A percentile compares a stretch with the other conserved stretches of the same genome.
phyloP scores from a whole-genome alignment of 2,888 invertebrate genomes.

The Loripinus fragilis region DNA sequence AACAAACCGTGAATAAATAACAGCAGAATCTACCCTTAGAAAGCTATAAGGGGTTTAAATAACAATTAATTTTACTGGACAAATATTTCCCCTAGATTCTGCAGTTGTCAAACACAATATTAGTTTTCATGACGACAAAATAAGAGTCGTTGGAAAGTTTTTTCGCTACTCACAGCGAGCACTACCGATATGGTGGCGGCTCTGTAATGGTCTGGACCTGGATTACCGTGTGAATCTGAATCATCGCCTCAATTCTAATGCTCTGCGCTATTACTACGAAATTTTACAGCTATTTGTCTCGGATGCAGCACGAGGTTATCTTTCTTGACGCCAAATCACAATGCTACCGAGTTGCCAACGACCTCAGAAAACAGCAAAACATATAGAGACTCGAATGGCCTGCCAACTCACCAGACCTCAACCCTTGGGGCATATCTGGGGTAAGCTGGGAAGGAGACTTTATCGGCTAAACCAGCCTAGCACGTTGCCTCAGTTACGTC shows the following conservation, averaged over 20 bases:
- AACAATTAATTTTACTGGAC: too few relatives aligned
- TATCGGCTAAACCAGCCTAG: not conserved
- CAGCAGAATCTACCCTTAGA: too few relatives aligned
- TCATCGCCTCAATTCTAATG: not conserved
- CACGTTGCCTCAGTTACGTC: conserved; percentile 2
- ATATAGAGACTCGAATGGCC: conserved; percentile 5
- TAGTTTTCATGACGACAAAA: conserved; percentile 7
- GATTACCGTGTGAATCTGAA: not conserved
- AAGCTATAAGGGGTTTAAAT: too few relatives aligned
- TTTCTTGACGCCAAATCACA: conserved; percentile 25
- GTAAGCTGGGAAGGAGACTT: conserved; percentile 7
- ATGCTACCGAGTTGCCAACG: conserved; percentile 10
- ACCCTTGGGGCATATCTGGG: not conserved
- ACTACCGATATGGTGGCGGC: conserved; percentile 6
- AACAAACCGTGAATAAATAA: too few relatives aligned
- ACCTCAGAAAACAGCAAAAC: conserved; percentile 12
- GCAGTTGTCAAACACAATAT: too few relatives aligned
- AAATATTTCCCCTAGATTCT: too few relatives aligned
- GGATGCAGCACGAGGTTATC: not conserved
- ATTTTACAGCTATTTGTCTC: not conserved
- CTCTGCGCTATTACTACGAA: not conserved
- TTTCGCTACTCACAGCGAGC: not conserved
- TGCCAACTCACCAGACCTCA: conserved; percentile 8
- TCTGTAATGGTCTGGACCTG: conserved; percentile 8
- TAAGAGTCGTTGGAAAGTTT: not conserved